Percentiles rank a stretch among this genome's conserved stretches.
Conservation (phyloP, 2,888 invertebrate genomes). For the Ophioninae sp. region DNA sequence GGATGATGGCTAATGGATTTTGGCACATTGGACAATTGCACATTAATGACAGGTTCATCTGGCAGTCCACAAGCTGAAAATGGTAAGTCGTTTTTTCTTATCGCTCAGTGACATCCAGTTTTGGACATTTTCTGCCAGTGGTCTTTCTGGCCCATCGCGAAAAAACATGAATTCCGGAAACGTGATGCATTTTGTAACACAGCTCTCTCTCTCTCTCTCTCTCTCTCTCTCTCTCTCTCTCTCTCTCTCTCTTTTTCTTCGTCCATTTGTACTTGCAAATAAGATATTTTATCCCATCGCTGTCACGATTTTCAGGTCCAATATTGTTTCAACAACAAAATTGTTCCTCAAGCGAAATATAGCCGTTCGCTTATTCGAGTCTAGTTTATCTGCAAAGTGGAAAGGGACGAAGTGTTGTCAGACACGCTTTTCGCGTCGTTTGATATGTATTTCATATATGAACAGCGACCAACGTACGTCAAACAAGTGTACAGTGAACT, state of each 20-base stretch:
- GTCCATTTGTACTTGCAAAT: neutral
- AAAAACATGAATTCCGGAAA: neutral
- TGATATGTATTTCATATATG: conserved; percentile 5
- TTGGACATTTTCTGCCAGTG: neutral
- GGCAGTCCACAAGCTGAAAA: neutral
- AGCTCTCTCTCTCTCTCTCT: neutral
- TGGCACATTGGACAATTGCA: neutral
- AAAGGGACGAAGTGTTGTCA: conserved; percentile 46
- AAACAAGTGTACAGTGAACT: neutral
- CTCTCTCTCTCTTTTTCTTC: too few species aligned
- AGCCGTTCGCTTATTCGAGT: conserved; percentile 31
- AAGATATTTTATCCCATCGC: neutral
- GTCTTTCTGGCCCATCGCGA: neutral
- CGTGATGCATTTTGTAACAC: neutral
- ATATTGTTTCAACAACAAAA: conserved; percentile 3
- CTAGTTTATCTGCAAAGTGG: conserved; percentile 61
- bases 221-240: neutral
- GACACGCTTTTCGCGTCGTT: conserved; percentile 8
- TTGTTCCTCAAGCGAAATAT: conserved; percentile 12
- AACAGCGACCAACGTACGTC: neutral
- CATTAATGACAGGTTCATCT: neutral
- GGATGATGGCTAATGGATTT: neutral
- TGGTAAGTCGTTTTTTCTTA: too few species aligned
- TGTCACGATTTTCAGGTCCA: neutral
- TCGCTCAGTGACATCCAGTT: neutral